phyloP scores from a whole-genome alignment of 2,113 vertebrate genomes.

The Mesocricetus auratus region DNA sequence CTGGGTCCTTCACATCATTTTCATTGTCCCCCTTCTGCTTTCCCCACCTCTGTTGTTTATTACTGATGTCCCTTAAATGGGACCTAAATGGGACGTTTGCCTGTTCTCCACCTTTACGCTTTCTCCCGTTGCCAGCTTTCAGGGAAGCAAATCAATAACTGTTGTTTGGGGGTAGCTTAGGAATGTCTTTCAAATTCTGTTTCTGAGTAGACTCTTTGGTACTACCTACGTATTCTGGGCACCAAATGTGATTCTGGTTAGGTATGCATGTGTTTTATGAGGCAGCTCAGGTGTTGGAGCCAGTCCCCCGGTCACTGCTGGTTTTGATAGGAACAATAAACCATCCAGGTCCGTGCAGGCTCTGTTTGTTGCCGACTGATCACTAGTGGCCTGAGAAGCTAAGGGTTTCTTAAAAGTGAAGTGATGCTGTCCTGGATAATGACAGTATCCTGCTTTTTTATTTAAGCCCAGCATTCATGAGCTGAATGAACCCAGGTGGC shows the following conservation, averaged over 20 bases:
- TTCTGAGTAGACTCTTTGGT: not conserved
- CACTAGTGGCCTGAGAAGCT: not conserved
- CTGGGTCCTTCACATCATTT: not conserved
- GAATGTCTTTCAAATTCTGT: not conserved
- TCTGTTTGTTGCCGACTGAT: constrained; percentile 26
- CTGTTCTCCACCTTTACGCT: not conserved
- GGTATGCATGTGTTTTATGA: not conserved
- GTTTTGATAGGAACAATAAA: constrained; percentile 13
- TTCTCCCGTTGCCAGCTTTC: not conserved
- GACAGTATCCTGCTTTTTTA: not conserved
- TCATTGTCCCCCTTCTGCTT: constrained; percentile 10
- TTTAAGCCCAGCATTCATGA: not conserved
- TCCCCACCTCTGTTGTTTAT: not conserved
- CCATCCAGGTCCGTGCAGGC: not conserved
- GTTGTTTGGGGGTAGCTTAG: not conserved
- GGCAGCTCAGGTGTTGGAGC: not conserved
- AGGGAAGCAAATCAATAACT: not conserved
- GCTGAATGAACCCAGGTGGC: not conserved
- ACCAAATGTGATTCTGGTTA: not conserved
- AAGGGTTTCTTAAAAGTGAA: not conserved
- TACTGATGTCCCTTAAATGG: not conserved
- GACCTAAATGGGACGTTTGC: not conserved
- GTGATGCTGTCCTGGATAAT: not conserved
- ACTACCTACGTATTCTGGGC: not conserved
- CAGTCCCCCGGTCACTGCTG: not conserved